phyloP scores from a whole-genome alignment of 2,797 vertebrate genomes.

The Leuciscus waleckii region DNA sequence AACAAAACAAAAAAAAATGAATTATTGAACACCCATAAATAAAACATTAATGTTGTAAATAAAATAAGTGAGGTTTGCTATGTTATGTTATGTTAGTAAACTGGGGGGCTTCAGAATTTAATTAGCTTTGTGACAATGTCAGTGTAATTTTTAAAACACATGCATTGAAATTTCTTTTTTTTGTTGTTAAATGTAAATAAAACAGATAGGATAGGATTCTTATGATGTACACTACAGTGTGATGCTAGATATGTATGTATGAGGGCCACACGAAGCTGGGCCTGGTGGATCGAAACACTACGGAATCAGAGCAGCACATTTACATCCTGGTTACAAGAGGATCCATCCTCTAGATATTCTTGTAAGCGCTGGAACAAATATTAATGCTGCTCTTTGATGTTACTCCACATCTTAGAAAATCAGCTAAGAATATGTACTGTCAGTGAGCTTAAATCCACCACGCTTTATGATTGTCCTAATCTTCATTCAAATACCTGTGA shows the following conservation, averaged over 20 bases:
- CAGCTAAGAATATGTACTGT: conserved; percentile 32
- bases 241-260: neutral
- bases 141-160: neutral
- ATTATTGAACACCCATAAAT: conserved; percentile 65
- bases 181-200: neutral
- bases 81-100: conserved; percentile 31
- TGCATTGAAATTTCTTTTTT: neutral
- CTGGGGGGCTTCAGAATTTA: conserved; percentile 22
- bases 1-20: conserved; percentile 41
- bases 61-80: conserved; percentile 53
- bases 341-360: conserved; percentile 35
- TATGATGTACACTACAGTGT: neutral
- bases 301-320: neutral
- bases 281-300: neutral
- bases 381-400: conserved; percentile 23
- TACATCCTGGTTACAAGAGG: conserved; percentile 18
- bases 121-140: conserved; percentile 7
- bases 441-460: conserved; percentile 30
- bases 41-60: conserved; percentile 62
- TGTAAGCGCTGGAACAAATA: conserved; percentile 10
- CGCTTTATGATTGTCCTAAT: conserved; percentile 8
- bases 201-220: neutral
- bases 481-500: conserved; percentile 23
- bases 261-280: neutral
- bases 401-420: conserved; percentile 23